Base-by-base conservation (phyloP, 2,888 invertebrate species). In the Sinohyriopsis cumingii region DNA sequence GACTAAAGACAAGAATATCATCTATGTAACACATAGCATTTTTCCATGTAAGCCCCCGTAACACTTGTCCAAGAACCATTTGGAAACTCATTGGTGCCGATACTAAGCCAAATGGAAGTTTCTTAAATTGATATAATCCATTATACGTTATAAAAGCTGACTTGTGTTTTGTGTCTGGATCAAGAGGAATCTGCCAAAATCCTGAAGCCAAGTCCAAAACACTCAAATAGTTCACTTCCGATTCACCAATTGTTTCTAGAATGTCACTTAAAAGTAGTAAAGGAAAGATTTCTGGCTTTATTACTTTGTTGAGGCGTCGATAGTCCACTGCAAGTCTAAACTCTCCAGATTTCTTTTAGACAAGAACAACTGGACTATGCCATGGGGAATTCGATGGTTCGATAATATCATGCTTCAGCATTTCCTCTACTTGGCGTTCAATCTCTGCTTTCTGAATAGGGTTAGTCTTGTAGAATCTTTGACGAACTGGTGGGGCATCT, bases 41-140 rank as follows among this genome's bases (percentile, higher is more conserved):
- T 68, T 79, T 77, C 73, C 77, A 81, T 24, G 77, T 69, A 24
- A 81, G 33, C 18, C 67, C 67, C n/a, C 71, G 22, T 18, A 80
- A 63, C 15, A 78, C 69, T 18, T 63, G 56, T 12, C 69, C 53
- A 71, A 79, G 79, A 1, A 77, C 55, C 1, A 65, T 59, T 62
- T 77, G 73, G 65, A 80, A 81, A 20, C 67, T 45, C 63, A 71
- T 72, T 4, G 76, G 71, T 3, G 75, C 71, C 69, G 80, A 77
- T 59, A 63, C 71, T 3, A 81, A 68, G 15, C 81, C 79, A 68
- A 80, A 81, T 0, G 78, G 76, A 64, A 80, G 63, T 20, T 70
- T 33, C 9, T 71, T 74, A 55, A 61, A 80, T 18, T 70, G 65
- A 59, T 75, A 78, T 2, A 73, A 65, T 15, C 75, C 75, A 56